phyloP scores from a whole-genome alignment of 2,113 vertebrate species.

The Erythrolamprus reginae region DNA sequence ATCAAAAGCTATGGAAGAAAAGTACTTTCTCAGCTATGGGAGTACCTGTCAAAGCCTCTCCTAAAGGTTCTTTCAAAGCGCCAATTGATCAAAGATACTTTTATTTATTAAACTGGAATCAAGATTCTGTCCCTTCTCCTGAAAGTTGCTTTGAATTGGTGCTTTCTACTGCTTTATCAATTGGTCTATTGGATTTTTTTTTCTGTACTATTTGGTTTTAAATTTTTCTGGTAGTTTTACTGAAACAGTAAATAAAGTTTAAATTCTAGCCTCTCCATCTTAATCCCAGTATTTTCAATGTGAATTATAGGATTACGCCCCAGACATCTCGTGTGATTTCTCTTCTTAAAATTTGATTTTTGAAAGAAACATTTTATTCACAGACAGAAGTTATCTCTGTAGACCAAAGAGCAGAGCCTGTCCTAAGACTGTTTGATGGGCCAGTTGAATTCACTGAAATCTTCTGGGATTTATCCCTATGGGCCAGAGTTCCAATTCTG shows the following conservation, averaged over 20 bases:
- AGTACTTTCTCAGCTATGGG: background rate
- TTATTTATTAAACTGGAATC: background rate
- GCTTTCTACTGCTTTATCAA: background rate
- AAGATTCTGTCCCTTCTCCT: background rate
- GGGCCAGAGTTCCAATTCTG: slow-evolving; percentile 28
- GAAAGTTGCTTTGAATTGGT: background rate
- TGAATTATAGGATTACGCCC: slow-evolving; percentile 11
- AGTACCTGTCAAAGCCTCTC: background rate
- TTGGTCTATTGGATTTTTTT: background rate
- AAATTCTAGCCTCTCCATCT: background rate
- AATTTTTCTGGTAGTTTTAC: background rate
- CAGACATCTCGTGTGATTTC: slow-evolving; percentile 27
- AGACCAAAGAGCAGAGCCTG: slow-evolving; percentile 28
- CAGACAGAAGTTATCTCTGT: slow-evolving; percentile 28
- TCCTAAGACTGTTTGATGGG: slow-evolving; percentile 21
- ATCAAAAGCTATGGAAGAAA: background rate
- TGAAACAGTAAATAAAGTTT: background rate
- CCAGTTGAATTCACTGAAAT: background rate
- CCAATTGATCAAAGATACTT: background rate
- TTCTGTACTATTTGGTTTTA: background rate
- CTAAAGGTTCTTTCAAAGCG: background rate
- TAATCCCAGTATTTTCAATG: background rate
- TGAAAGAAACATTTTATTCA: slow-evolving; percentile 25
- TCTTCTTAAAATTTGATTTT: background rate
- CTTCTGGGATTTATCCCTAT: slow-evolving; percentile 24